phyloP scores from a whole-genome alignment of 2,113 vertebrate species.

The Elanoides forficatus region DNA sequence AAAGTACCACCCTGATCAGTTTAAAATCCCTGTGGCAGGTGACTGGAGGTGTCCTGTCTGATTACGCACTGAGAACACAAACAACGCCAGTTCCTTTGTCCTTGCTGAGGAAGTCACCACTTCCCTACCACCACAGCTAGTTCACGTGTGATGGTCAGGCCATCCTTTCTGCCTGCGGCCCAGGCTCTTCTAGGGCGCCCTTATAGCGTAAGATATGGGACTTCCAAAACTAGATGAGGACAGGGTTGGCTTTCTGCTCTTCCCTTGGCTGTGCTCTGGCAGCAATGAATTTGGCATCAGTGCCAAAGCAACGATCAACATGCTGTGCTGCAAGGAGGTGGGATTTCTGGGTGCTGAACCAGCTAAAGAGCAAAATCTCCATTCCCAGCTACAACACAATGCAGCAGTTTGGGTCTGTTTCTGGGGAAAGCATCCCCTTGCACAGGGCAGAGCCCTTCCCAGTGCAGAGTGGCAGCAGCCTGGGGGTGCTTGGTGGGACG shows the following conservation, averaged over 20 bases:
- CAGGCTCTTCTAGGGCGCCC: background rate
- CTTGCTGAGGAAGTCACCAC: fast-evolving
- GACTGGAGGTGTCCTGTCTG: background rate
- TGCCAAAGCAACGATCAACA: fast-evolving
- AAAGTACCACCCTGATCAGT: background rate
- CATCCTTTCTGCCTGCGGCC: background rate
- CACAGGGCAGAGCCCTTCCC: background rate
- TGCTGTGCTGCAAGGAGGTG: background rate
- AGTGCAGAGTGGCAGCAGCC: background rate
- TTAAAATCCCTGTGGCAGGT: background rate
- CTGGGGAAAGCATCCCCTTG: background rate
- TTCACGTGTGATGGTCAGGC: background rate
- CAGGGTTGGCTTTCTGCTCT: background rate
- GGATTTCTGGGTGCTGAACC: background rate
- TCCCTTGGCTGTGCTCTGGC: background rate
- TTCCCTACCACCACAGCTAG: background rate
- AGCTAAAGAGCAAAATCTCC: background rate
- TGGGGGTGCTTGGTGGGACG: background rate
- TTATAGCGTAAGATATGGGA: fast-evolving
- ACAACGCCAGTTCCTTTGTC: fast-evolving
- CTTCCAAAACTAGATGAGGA: background rate
- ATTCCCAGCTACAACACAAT: background rate
- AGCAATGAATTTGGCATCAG: background rate
- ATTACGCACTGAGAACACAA: background rate
- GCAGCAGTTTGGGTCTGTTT: background rate